A percentile compares a stretch with the other conserved stretches of the same genome.
phyloP scores from a whole-genome alignment of 2,888 invertebrate species.

The Mythimna vitellina region DNA sequence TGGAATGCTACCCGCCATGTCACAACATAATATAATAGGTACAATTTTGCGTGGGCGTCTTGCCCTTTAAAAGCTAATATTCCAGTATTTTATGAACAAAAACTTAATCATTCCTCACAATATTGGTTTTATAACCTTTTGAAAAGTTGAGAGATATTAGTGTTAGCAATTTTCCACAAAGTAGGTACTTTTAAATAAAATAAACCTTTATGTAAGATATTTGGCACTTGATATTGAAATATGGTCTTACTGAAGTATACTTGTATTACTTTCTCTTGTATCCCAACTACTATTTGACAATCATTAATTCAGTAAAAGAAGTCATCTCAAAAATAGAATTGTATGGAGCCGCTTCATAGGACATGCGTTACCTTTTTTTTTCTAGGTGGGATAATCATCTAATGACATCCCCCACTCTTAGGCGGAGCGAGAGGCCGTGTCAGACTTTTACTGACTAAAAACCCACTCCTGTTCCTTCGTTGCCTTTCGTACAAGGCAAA shows the following conservation, averaged over 20 bases:
- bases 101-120: not conserved
- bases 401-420: no score
- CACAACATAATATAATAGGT: not conserved
- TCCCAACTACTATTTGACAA: no score
- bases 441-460: no score
- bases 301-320: no score
- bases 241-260: no score
- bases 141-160: constrained; percentile 6
- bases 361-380: no score
- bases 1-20: not conserved
- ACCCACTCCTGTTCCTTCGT: no score
- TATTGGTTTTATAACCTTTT: constrained; percentile 6
- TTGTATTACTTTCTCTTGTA: not conserved
- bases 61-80: not conserved
- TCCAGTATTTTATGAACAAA: not conserved
- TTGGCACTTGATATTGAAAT: not conserved
- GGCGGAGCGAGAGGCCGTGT: no score
- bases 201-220: not conserved
- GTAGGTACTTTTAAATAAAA: not conserved
- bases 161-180: not conserved
- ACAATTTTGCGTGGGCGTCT: not conserved
- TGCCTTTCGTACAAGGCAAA: no score
- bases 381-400: no score
- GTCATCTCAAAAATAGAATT: no score
- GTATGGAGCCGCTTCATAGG: no score